phyloP scores from a whole-genome alignment of 2,113 vertebrate genomes.

The Opisthocomus hoazin region DNA sequence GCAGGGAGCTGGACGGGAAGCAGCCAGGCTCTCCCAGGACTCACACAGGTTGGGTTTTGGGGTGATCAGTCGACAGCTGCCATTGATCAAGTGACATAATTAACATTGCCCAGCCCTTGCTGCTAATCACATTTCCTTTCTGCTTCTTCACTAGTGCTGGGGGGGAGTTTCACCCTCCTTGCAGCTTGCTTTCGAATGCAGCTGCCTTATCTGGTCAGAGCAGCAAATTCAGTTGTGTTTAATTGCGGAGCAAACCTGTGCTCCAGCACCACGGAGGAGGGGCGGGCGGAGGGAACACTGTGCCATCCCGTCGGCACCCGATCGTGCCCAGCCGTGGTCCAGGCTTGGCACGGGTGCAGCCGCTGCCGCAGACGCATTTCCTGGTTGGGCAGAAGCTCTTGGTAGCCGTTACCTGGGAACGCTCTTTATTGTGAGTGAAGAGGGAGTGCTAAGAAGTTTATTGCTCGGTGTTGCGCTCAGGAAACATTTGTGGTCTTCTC shows the following conservation, averaged over 20 bases:
- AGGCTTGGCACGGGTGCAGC: background rate
- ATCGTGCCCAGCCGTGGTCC: background rate
- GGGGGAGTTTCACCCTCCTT: background rate
- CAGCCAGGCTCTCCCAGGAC: background rate
- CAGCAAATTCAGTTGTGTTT: background rate
- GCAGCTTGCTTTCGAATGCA: background rate
- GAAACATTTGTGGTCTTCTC: background rate
- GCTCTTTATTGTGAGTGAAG: background rate
- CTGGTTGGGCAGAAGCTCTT: background rate
- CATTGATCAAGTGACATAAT: background rate
- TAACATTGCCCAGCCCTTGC: background rate
- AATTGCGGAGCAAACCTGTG: background rate
- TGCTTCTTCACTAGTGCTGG: background rate
- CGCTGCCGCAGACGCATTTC: background rate
- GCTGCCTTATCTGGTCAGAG: background rate
- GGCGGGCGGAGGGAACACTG: background rate
- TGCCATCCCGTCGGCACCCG: accelerated
- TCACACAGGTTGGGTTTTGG: background rate
- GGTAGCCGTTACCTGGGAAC: background rate
- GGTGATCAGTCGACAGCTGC: background rate
- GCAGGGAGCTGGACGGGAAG: background rate
- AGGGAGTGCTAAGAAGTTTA: background rate
- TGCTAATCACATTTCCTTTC: background rate
- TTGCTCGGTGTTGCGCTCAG: background rate
- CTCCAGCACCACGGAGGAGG: background rate